These are phyloP conservation scores for Megalops cyprinoides DNA, from an alignment of 2,797 vertebrate species.

Conservation along the genomic window DNA sequence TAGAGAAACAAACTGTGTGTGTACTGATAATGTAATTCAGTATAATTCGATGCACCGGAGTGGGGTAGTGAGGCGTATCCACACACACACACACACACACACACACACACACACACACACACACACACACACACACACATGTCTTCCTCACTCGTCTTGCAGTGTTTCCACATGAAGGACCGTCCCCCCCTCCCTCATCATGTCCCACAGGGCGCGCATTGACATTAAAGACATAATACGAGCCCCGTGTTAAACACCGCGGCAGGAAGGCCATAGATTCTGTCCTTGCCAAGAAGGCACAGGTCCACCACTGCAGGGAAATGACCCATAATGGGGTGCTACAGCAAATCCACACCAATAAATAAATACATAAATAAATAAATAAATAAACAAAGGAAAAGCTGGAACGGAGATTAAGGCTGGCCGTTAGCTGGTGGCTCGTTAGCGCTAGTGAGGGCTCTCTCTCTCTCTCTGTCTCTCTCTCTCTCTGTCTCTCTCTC, in stretches of 20 bases:
- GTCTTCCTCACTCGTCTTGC: not conserved
- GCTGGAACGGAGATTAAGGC: slow-evolving; percentile 11
- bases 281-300: not conserved
- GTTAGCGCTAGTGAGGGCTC: not conserved
- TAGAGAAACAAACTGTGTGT: not conserved
- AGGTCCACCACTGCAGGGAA: not conserved
- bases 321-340: slow-evolving; percentile 4
- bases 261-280: not conserved
- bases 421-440: not conserved
- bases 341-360: not conserved
- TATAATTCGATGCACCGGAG: not conserved
- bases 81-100: no score
- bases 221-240: slow-evolving; percentile 28
- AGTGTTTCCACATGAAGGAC: slow-evolving; percentile 15
- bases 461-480: not conserved
- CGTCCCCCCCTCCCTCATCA: not conserved
- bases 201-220: not conserved
- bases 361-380: no score
- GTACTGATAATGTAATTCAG: not conserved
- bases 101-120: no score
- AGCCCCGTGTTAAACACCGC: slow-evolving; percentile 17
- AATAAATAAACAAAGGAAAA: not conserved
- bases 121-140: no score
- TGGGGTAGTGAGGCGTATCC: no score
- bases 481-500: not conserved